Evolutionary conservation across 2,113 vertebrate species (phyloP).

Genomic region (Callospermophilus lateralis): DNA sequence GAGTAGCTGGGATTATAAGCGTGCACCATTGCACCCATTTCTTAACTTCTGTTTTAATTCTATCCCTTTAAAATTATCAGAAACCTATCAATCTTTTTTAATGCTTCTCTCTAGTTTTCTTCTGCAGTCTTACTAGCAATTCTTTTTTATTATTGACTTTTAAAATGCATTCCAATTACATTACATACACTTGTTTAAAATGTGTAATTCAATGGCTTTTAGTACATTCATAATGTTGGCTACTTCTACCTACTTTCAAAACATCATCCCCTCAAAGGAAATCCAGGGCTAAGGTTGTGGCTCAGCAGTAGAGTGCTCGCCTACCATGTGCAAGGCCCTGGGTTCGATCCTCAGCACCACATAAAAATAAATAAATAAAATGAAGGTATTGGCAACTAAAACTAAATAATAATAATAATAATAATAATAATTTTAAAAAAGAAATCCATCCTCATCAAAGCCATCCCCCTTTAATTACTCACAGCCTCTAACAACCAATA

Average conservation of each 20-base stretch:
- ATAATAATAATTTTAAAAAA: no score
- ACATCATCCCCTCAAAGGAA: background rate
- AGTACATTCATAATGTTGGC: background rate
- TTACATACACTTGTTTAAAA: slow-evolving; percentile 6
- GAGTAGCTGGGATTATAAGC: no score
- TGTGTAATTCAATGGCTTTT: background rate
- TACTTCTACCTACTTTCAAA: background rate
- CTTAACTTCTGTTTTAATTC: background rate
- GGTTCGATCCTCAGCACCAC: no score
- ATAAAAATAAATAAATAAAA: no score
- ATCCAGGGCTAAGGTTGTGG: no score
- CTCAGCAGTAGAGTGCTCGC: no score
- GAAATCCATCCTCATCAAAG: background rate
- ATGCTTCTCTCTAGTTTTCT: background rate
- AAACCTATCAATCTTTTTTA: background rate
- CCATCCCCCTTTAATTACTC: background rate
- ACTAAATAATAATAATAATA: no score
- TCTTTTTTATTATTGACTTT: background rate
- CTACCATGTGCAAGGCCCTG: no score
- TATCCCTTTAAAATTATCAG: background rate
- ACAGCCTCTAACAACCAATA: background rate
- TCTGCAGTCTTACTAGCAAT: background rate
- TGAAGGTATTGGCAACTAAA: no score
- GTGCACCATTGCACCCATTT: no score
- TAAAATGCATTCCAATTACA: background rate